Evolutionary conservation across 1,140 invertebrate species (phyloP), one percentile per base, ranked within the genome.

Genomic region (Drosophila murphyi): DNA sequence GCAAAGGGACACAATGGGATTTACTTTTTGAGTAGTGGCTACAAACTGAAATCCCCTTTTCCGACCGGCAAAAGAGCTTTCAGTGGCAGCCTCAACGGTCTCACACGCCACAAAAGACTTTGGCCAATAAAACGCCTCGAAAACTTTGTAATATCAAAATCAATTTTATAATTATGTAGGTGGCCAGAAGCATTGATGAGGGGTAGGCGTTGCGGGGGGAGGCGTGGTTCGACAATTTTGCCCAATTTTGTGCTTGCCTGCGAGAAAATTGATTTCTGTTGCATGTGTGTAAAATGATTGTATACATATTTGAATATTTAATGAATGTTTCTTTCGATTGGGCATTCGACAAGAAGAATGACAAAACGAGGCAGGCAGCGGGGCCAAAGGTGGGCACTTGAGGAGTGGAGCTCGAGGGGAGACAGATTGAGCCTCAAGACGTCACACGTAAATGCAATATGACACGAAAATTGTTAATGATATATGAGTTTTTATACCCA

Each of bases 381-480:
- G 52, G 28, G 20, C 55, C 50, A 20, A 20, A 20, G 20, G 20
- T 20, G 20, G 20, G 20, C 20, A 20, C 20, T 20, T 20, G 20
- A 34, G 34, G 34, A 34, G 39, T n/a, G n/a, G 39, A 41, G n/a
- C 8, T 10, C 8, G 39, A 43, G n/a, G 39, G 39, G 39, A 3
- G 20, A 20, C 20, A 20, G 20, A 20, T 20, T 20, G 20, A 20
- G 20, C 20, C 1, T 52, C 68, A 74, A 87, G 79, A 82, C 68
- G 74, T 82, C 80, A 70, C 63, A 61, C 39, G 50, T 70, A 73
- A 82, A 80, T 82, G 72, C 77, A 65, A 61, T 77, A 80, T 89
- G 83, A 88, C 83, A 89, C 70, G 83, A 72, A 88, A 88, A 88
- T 88, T 83, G 80, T 88, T 89, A 88, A 88, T 88, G 83, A 89